Percentiles rank a stretch among this genome's conserved stretches.
phyloP scores from a whole-genome alignment of 2,797 vertebrate genomes.

The Limosa lapponica region DNA sequence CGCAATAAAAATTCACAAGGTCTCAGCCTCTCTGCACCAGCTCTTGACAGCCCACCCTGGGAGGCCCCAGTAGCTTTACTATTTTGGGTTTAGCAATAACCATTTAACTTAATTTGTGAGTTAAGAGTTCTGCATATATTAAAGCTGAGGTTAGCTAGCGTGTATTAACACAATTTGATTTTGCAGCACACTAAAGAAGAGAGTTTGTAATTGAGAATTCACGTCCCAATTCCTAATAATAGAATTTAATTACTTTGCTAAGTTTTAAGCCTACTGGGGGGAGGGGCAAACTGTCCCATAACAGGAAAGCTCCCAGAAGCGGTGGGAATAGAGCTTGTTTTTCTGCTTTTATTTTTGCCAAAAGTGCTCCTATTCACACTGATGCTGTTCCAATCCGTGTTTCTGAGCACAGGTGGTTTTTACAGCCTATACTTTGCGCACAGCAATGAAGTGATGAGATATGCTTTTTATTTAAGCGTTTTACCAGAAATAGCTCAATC shows the following conservation, averaged over 20 bases:
- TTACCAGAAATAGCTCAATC: constrained; percentile 44
- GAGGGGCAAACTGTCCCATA: background rate
- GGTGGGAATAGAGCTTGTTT: background rate
- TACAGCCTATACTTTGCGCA: constrained; percentile 14
- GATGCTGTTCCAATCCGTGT: background rate
- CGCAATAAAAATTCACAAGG: background rate
- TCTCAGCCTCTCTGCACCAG: background rate
- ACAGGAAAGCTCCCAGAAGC: background rate
- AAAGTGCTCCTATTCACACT: background rate
- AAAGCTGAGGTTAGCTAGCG: background rate
- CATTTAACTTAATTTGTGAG: background rate
- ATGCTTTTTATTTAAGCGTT: constrained; percentile 27
- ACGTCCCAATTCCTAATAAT: background rate
- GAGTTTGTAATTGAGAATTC: background rate
- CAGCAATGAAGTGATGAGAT: constrained; percentile 45
- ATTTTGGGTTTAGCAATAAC: background rate
- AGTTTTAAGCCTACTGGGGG: background rate
- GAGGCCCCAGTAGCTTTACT: background rate
- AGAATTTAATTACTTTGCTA: background rate
- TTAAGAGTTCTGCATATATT: background rate
- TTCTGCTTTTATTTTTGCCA: background rate
- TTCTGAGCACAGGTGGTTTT: constrained; percentile 51
- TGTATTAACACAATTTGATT: background rate
- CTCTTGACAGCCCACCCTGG: background rate
- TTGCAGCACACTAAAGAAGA: background rate